Evolutionary conservation across 1,140 invertebrate species (phyloP).

Genomic region (Acromyrmex heyeri): DNA sequence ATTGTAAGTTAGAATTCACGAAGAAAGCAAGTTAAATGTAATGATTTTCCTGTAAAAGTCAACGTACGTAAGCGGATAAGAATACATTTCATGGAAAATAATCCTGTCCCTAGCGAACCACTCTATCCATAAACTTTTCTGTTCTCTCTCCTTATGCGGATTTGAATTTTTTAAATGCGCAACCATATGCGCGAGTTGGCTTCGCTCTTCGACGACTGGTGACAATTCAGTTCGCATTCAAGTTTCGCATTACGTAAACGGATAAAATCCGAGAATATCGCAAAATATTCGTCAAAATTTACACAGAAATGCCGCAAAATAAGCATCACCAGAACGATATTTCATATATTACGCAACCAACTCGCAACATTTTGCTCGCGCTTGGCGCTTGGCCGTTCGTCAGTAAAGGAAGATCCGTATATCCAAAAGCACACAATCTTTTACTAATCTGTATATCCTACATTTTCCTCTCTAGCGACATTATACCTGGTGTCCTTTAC

Average conservation of each 20-base stretch:
- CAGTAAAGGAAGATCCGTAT: background rate
- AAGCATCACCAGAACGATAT: background rate
- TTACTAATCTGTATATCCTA: constrained; percentile 4
- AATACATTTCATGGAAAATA: constrained; percentile 34
- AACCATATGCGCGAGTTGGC: constrained; percentile 14
- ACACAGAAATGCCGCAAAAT: constrained; percentile 25
- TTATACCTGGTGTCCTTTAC: constrained; percentile 17
- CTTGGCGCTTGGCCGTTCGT: constrained; percentile 18
- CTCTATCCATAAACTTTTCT: constrained; percentile 3
- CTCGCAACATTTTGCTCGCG: constrained; percentile 1
- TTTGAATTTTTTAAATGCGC: constrained; percentile 36
- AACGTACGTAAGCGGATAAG: constrained; percentile 7
- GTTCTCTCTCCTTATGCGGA: constrained; percentile 3
- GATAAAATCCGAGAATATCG: background rate
- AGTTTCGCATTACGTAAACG: background rate
- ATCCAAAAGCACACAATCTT: background rate
- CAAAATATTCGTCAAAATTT: background rate
- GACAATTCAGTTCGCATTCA: constrained; percentile 3
- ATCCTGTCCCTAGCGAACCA: background rate
- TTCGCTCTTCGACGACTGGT: constrained; percentile 7
- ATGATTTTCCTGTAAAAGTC: constrained; percentile 34
- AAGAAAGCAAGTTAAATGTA: constrained; percentile 27
- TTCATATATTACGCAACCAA: constrained; percentile 5
- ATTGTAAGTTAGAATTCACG: background rate
- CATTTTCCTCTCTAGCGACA: background rate